These are phyloP conservation scores for Peucedramus taeniatus DNA, from an alignment of 2,113 vertebrate genomes.

Conservation along the genomic window DNA sequence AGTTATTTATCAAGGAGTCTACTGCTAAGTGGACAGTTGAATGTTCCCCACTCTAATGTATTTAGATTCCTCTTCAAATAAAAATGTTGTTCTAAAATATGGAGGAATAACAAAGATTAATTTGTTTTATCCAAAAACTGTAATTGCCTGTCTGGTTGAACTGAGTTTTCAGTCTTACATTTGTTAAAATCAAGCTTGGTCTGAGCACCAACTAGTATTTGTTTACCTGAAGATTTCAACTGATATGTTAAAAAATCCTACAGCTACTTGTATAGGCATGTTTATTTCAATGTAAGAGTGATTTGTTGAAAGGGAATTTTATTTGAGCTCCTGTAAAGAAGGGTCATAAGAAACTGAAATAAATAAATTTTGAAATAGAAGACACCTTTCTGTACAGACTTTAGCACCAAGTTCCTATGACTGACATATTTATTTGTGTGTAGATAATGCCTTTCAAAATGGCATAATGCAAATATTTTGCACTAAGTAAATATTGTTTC, in stretches of 20 bases:
- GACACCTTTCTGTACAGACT: not conserved
- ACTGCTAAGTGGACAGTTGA: not conserved
- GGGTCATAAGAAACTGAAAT: not conserved
- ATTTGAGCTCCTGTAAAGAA: not conserved
- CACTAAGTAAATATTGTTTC: not conserved
- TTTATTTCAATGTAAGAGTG: not conserved
- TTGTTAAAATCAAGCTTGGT: not conserved
- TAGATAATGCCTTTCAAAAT: not conserved
- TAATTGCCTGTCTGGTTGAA: not conserved
- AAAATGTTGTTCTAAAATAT: not conserved
- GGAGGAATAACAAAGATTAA: not conserved
- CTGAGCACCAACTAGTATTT: not conserved
- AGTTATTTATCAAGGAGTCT: not conserved
- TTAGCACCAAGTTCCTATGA: not conserved
- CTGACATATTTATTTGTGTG: not conserved
- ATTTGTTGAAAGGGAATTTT: not conserved
- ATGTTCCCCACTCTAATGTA: accelerated
- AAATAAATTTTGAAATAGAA: not conserved
- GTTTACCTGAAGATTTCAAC: not conserved
- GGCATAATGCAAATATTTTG: not conserved
- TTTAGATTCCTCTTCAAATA: not conserved
- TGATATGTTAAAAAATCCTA: not conserved
- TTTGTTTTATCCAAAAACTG: not conserved
- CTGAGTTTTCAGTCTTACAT: not conserved
- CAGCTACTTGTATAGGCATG: not conserved